phyloP scores from a whole-genome alignment of 2,888 invertebrate species.

The Rhimphoctona megacephalus region DNA sequence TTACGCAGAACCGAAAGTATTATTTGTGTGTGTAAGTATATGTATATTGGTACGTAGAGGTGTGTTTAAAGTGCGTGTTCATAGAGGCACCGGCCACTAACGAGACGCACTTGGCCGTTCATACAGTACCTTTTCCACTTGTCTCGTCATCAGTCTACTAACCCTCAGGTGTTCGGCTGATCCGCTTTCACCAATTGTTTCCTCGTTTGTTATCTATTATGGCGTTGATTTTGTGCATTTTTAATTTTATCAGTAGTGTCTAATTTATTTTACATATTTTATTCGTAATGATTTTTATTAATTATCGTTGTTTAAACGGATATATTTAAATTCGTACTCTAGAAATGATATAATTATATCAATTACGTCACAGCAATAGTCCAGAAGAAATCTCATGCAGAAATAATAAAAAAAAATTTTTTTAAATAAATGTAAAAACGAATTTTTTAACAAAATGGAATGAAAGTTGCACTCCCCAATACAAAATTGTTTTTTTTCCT shows the following conservation, averaged over 20 bases:
- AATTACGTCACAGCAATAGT: too few relatives aligned
- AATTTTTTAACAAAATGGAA: neutral
- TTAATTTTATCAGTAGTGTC: neutral
- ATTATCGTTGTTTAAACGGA: neutral
- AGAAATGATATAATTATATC: too few relatives aligned
- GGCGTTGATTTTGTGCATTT: neutral
- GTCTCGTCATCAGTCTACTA: slow-evolving; percentile 21
- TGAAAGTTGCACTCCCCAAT: slow-evolving; percentile 20
- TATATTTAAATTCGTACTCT: neutral
- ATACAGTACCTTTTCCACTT: slow-evolving; percentile 65
- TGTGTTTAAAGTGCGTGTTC: slow-evolving; percentile 8
- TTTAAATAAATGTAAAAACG: neutral
- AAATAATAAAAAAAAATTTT: neutral
- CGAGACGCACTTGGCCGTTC: slow-evolving; percentile 55
- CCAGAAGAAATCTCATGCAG: too few relatives aligned
- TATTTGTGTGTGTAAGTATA: neutral
- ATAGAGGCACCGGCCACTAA: slow-evolving; percentile 39
- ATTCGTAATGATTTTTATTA: neutral
- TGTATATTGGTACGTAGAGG: neutral
- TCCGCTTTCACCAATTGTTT: slow-evolving; percentile 8
- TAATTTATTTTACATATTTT: neutral
- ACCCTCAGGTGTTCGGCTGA: slow-evolving; percentile 20
- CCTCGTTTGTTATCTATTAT: neutral
- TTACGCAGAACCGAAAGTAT: slow-evolving; percentile 43
- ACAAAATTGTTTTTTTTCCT: slow-evolving; percentile 3